These are phyloP conservation scores for Thaleichthys pacificus DNA, from an alignment of 2,797 vertebrate genomes.

Conservation along the genomic window DNA sequence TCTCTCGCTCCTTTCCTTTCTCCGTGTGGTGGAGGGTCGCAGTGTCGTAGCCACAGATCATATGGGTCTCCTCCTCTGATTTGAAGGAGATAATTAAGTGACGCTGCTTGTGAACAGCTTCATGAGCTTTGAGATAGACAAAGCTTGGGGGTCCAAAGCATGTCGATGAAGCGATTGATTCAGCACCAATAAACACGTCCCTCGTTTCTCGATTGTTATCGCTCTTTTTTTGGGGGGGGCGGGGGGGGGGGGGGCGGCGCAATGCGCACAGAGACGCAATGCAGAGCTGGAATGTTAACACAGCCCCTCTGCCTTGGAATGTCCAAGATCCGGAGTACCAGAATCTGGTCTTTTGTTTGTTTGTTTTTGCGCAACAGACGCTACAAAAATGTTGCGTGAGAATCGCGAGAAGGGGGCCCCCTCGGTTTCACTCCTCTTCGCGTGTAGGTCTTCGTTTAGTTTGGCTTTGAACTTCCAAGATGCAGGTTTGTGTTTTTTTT, in stretches of 20 bases:
- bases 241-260: too few species aligned
- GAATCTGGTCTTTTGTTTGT: background rate
- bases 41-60: background rate
- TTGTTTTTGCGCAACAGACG: background rate
- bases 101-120: background rate
- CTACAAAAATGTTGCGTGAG: background rate
- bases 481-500: background rate
- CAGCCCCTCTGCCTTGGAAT: too few species aligned
- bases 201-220: background rate
- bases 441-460: background rate
- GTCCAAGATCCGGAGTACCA: background rate
- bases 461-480: background rate
- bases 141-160: slow-evolving; percentile 22
- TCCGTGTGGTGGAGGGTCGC: background rate
- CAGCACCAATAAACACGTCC: slow-evolving; percentile 34
- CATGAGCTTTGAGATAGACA: too few species aligned
- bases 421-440: background rate
- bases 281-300: too few species aligned
- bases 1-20: background rate
- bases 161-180: slow-evolving; percentile 28
- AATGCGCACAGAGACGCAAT: too few species aligned
- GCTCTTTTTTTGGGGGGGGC: too few species aligned
- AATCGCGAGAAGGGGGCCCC: background rate
- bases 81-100: background rate
- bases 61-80: background rate